Evolutionary conservation across 2,113 vertebrate species (phyloP), one percentile per base, ranked within the genome.

Genomic region (Andinoacara biseriatus): DNA sequence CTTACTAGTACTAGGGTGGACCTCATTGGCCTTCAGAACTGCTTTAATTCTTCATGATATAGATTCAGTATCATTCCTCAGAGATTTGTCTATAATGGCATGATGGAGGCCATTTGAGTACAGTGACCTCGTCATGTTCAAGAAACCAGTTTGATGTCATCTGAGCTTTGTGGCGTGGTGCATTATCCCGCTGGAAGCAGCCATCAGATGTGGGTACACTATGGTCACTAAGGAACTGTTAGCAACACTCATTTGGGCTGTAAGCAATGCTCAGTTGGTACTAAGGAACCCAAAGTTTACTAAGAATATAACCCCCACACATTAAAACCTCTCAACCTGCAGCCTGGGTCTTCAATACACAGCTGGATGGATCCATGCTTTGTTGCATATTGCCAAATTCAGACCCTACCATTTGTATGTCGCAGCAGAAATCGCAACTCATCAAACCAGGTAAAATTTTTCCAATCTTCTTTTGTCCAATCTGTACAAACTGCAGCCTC

Each of bases 311-410:
- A 29, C 63, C 63, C 14, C 8, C 26, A 26, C 63, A 14, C 22
- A 29, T 46, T 26, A 67, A 14, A 26, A 46, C 22, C 8, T n/a
- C n/a, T n/a, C n/a, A n/a, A 17, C 62, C 24, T 43, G 22, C 38
- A 65, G 22, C 38, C 2, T 26, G 22, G 43, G 43, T 6, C 7
- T 1, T 26, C 43, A 38, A 46, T n/a, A 65, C 62, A 43, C 24
- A n/a, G 13, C 13, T 43, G 43, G 20, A 63, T 6, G 24, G 62
- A 65, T 65, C 38, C n/a, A 26, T 5, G 2, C 13, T 43, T 14
- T 65, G 38, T 40, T 63, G 33, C 24, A 26, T 17, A 46, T 43
- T 65, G 38, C 38, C 63, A 67, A 26, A 67, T 67, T 67, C 63
- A 46, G 0, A 65, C 62, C 38, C 62, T 10, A 43, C 17, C 62